phyloP scores from a whole-genome alignment of 2,113 vertebrate species.

The Rallus limicola region DNA sequence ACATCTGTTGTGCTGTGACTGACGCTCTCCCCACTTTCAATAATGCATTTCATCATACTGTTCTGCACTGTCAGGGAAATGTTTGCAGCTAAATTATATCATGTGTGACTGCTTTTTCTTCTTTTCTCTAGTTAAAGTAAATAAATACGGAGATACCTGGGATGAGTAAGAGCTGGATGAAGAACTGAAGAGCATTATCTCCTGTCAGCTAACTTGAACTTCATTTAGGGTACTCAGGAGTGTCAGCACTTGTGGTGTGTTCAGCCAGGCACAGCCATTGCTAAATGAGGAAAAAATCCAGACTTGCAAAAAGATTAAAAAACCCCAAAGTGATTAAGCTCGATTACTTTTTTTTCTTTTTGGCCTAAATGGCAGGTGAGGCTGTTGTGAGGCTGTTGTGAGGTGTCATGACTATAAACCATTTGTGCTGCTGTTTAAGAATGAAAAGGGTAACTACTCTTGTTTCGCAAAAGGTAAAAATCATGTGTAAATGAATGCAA shows the following conservation, averaged over 20 bases:
- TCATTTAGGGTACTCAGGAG: constrained; percentile 29
- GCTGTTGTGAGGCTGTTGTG: not conserved
- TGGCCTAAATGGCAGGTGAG: not conserved
- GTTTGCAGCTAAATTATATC: not conserved
- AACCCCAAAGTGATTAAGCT: not conserved
- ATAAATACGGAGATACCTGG: constrained; percentile 87
- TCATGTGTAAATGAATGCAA: not conserved
- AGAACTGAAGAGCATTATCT: constrained; percentile 46
- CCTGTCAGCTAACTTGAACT: constrained; percentile 26
- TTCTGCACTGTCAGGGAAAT: not conserved
- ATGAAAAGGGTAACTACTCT: not conserved
- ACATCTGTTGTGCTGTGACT: not conserved
- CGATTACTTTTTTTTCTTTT: not conserved
- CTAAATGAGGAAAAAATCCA: constrained; percentile 34
- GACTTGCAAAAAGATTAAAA: constrained; percentile 2
- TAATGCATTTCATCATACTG: not conserved
- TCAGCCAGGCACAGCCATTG: not conserved
- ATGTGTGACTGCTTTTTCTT: not conserved
- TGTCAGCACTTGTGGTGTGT: constrained; percentile 25
- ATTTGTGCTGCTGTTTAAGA: constrained; percentile 26
- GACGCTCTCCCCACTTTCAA: not conserved
- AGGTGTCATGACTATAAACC: not conserved
- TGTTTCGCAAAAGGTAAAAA: not conserved
- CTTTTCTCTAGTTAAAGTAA: constrained; percentile 80
- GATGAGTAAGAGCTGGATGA: constrained; percentile 78